Percentiles rank a stretch among this genome's conserved stretches.
Evolutionary conservation across 2,797 vertebrate species (phyloP).

Genomic region (Iguana delicatissima): DNA sequence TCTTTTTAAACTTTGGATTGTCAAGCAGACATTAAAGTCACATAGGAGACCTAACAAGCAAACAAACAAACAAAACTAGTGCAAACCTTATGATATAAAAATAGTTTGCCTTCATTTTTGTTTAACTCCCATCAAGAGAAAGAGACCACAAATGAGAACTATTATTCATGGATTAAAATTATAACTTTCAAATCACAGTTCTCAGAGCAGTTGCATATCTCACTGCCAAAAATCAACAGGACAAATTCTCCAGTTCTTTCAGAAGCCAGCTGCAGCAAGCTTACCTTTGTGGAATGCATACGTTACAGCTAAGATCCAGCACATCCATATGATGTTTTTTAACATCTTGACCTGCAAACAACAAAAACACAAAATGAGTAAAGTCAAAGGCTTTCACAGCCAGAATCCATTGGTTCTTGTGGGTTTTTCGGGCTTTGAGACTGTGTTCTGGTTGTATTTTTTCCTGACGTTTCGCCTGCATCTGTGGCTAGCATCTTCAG

Average conservation of each 20-base stretch:
- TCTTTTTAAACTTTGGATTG: background rate
- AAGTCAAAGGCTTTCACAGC: no score
- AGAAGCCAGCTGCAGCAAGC: conserved; percentile 42
- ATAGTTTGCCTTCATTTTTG: background rate
- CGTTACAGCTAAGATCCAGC: conserved; percentile 83
- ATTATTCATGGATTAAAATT: background rate
- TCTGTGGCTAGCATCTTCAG: no score
- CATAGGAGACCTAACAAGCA: background rate
- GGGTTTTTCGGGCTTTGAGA: no score
- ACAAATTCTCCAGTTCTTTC: background rate
- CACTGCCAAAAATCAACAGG: background rate
- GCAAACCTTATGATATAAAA: background rate
- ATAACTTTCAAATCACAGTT: background rate
- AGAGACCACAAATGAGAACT: background rate
- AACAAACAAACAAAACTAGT: background rate
- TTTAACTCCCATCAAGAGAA: background rate
- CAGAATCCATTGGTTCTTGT: no score
- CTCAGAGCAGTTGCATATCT: background rate
- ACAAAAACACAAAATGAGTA: conserved; percentile 66
- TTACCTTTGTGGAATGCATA: conserved; percentile 81
- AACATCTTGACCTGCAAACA: conserved; percentile 90
- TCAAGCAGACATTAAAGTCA: background rate
- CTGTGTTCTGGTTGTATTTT: no score
- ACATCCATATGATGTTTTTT: conserved; percentile 93
- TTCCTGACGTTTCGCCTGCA: no score